Percentiles rank a stretch among this genome's conserved stretches.
These are phyloP conservation scores for Tragelaphus scriptus DNA, from an alignment of 2,113 vertebrate genomes.

Conservation along the genomic window DNA sequence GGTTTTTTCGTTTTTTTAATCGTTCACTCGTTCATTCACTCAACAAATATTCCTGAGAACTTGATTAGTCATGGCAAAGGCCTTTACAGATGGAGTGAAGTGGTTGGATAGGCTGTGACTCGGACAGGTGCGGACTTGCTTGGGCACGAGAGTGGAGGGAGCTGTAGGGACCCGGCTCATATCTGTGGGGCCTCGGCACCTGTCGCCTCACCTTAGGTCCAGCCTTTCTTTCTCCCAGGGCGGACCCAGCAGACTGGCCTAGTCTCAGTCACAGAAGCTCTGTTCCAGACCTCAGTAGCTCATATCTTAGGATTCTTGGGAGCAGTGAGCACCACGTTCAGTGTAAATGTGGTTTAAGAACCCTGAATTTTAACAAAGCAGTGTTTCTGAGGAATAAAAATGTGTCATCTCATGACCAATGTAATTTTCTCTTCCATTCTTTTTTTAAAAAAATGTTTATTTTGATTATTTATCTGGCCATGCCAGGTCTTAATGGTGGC, in stretches of 20 bases:
- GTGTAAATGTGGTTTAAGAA: neutral
- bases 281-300: neutral
- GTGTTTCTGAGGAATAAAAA: neutral
- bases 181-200: neutral
- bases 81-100: neutral
- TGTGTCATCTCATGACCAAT: neutral
- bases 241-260: neutral
- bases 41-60: neutral
- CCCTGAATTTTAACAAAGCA: neutral
- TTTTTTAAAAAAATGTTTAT: neutral
- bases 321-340: neutral
- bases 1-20: neutral
- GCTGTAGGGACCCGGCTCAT: neutral
- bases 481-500: neutral
- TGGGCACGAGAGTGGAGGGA: accelerated
- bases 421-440: neutral
- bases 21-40: neutral
- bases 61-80: neutral
- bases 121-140: neutral
- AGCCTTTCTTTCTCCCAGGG: neutral
- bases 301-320: neutral
- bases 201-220: neutral
- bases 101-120: neutral
- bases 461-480: neutral
- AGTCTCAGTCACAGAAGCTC: neutral